Evolutionary conservation across 1,140 invertebrate species (phyloP).

Genomic region (Portunus trituberculatus): DNA sequence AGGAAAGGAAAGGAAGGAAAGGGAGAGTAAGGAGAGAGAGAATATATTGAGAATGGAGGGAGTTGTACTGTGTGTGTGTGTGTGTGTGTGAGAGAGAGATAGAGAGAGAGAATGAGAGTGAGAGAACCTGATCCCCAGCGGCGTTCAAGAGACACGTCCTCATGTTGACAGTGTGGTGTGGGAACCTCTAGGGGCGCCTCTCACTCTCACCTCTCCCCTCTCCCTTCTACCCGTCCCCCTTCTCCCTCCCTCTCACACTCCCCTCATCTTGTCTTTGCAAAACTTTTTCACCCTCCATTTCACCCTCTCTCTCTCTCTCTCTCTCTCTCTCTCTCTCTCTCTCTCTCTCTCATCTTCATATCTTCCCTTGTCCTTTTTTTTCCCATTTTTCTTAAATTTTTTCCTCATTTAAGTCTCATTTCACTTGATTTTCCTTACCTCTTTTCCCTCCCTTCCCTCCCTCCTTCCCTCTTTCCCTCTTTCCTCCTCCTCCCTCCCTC

Average conservation of each 20-base stretch:
- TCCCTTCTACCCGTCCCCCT: not conserved
- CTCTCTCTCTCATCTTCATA: not conserved
- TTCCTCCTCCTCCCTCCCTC: not conserved
- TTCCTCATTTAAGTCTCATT: not conserved
- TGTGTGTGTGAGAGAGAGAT: not conserved
- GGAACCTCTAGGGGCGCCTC: not conserved
- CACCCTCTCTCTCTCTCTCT: not conserved
- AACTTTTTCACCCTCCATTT: not conserved
- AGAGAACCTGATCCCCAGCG: not conserved
- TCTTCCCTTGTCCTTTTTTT: not conserved
- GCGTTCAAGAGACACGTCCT: not conserved
- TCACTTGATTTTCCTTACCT: not conserved
- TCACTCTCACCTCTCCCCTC: not conserved
- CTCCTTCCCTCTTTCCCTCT: not conserved
- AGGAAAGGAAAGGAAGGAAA: not conserved
- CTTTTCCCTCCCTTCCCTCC: not conserved
- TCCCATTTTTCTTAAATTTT: too few relatives aligned
- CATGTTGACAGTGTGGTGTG: constrained; percentile 18
- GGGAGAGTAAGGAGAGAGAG: not conserved
- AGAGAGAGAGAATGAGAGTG: not conserved
- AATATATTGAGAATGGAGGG: not conserved
- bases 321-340: not conserved
- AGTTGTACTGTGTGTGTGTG: not conserved
- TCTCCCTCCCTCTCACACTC: not conserved
- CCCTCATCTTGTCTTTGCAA: not conserved